Base-by-base conservation (phyloP, 2,888 invertebrate species). In the Phaedon cochleariae region DNA sequence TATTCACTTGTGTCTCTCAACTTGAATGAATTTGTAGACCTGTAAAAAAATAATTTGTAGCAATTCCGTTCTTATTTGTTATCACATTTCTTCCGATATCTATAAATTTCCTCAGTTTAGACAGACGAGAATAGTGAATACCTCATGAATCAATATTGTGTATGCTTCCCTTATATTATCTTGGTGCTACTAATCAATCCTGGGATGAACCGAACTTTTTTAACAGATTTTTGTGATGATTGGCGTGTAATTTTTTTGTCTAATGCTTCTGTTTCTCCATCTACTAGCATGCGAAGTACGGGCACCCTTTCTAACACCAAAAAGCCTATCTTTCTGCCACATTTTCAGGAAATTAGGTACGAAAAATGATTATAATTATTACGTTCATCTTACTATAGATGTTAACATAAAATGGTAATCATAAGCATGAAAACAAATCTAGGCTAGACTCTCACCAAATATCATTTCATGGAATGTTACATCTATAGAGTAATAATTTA, bases 311-410 rank as follows among this genome's bases (percentile, higher is more conserved):
- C 72, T 77, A 59, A 77, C 80, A 72, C 79, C 77, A 76, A 77
- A 79, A 76, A 79, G 79, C 73, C 74, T 77, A 66, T 79, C 76
- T 79, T 79, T 78, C 76, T 77, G 75, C 78, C 77, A 77, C 74
- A 76, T 77, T 77, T 78, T 76, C 73, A 74, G 78, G 77, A 78
- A 73, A 76, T 71, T 76, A 75, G 80, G 80, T 80, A 80, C 73
- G 79, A 76, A 73, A 64, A 69, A 71, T 73, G 65, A 69, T 63
- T 65, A 59, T 57, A 59, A 60, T 62, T 29, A 49, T 41, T n/a
- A 15, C 1, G n/a, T 15, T 41, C 41, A 41, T 41, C 41, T 41
- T 12, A 41, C 12, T 4, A 2, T 41, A 41, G 41, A 41, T 41
- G 41, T 41, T 41, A 1, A 41, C 41, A 57, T 55, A 18, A 10